These are phyloP conservation scores for Phlogophora meticulosa DNA, from an alignment of 2,888 invertebrate genomes.

Conservation along the genomic window DNA sequence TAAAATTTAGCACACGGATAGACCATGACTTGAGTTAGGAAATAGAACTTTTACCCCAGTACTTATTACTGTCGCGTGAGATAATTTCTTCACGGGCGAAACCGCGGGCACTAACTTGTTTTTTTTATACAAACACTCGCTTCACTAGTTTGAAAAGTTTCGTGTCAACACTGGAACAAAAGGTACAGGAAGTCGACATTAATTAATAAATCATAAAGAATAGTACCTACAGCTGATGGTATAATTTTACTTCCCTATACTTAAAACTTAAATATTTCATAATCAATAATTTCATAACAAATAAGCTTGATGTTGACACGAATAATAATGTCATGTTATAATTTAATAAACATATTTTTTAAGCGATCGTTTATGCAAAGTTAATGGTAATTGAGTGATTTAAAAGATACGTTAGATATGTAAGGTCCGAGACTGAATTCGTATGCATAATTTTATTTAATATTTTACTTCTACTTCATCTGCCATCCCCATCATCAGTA, in stretches of 20 bases:
- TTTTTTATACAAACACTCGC: too few species aligned
- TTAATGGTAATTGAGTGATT: slow-evolving; percentile 3
- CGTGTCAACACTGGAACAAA: not conserved
- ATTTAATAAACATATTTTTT: slow-evolving; percentile 4
- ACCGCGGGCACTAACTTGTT: too few species aligned
- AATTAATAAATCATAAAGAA: too few species aligned
- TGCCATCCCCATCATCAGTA: too few species aligned
- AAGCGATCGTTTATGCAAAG: slow-evolving; percentile 18
- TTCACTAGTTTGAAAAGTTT: too few species aligned
- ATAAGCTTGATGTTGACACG: slow-evolving; percentile 10
- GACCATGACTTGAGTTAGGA: too few species aligned
- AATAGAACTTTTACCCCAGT: too few species aligned
- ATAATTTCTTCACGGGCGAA: too few species aligned
- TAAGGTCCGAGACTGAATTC: not conserved
- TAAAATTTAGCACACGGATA: too few species aligned
- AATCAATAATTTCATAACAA: slow-evolving; percentile 12
- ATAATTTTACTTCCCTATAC: not conserved
- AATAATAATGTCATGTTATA: slow-evolving; percentile 3
- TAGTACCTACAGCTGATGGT: not conserved
- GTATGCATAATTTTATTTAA: not conserved
- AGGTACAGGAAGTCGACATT: not conserved
- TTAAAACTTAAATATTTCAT: not conserved
- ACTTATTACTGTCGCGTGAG: too few species aligned
- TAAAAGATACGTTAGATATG: slow-evolving; percentile 34
- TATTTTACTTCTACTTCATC: too few species aligned